Percentiles rank a stretch among this genome's conserved stretches.
phyloP scores from a whole-genome alignment of 2,113 vertebrate species.

The Tringa solitaria region DNA sequence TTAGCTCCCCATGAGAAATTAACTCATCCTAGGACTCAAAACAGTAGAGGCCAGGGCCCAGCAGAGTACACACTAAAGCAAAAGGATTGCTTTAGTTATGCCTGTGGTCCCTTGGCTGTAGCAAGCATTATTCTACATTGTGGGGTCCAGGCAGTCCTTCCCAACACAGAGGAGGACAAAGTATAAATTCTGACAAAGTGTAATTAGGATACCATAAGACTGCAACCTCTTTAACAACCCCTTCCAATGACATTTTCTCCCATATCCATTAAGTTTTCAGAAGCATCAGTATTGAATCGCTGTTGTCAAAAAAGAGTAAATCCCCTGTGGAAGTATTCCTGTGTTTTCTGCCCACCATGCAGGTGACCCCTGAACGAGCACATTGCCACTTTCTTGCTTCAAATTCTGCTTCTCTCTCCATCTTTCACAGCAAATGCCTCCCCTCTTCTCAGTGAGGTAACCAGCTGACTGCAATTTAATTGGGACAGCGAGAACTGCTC shows the following conservation, averaged over 20 bases:
- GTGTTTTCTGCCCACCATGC: background rate
- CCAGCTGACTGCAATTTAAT: constrained; percentile 23
- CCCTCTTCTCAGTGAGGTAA: background rate
- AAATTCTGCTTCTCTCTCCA: background rate
- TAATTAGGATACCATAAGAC: background rate
- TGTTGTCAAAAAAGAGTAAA: background rate
- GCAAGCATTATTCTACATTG: rapidly evolving
- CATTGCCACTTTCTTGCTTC: background rate
- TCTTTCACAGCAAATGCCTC: background rate
- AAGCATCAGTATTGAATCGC: background rate
- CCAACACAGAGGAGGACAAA: background rate
- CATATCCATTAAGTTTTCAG: background rate
- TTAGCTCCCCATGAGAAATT: background rate
- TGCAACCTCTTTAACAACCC: background rate
- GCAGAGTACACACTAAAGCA: background rate
- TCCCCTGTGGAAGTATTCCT: background rate
- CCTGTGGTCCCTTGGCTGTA: background rate
- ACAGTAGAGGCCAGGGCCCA: background rate
- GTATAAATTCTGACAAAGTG: too few relatives aligned
- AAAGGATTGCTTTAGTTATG: background rate
- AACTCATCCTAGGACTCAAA: background rate
- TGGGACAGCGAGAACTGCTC: background rate
- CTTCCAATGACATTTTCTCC: background rate
- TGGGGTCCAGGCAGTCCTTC: background rate
- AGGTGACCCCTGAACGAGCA: background rate